These are phyloP conservation scores for Drosophila parvula DNA, from an alignment of 1,140 invertebrate species.

Conservation along the genomic window DNA sequence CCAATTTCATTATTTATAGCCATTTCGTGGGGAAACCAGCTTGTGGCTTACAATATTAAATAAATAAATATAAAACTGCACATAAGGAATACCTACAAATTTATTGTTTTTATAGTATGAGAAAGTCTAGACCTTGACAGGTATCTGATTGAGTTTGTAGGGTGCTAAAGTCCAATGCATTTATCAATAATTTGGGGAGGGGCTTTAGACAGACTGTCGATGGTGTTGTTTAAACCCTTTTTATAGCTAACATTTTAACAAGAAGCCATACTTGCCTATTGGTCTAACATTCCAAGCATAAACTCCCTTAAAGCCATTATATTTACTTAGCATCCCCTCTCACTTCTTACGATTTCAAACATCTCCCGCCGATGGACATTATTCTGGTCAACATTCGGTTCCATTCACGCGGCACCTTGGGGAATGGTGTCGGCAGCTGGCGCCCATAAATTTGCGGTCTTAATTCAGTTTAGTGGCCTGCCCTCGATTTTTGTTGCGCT, in stretches of 20 bases:
- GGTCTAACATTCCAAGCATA: neutral
- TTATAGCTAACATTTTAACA: too few relatives aligned
- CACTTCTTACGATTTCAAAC: neutral
- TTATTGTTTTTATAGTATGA: neutral
- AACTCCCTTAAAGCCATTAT: neutral
- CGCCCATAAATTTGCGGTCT: conserved; percentile 66
- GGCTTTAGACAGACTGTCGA: too few relatives aligned
- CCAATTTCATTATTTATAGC: conserved; percentile 9
- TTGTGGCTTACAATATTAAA: neutral
- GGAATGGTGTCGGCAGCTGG: conserved; percentile 24
- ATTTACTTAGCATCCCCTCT: neutral
- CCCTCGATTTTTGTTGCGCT: conserved; percentile 48
- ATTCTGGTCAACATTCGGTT: conserved; percentile 36
- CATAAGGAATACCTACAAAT: neutral
- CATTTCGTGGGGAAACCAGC: neutral
- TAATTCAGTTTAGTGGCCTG: conserved; percentile 65
- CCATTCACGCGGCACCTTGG: conserved; percentile 10
- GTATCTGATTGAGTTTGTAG: neutral
- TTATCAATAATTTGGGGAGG: neutral
- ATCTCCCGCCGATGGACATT: conserved; percentile 33
- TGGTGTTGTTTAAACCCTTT: too few relatives aligned
- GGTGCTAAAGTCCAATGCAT: neutral
- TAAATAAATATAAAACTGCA: neutral
- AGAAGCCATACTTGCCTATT: too few relatives aligned
- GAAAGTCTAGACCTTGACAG: neutral